Base-by-base conservation (phyloP, 2,797 vertebrate species). In the Danio tinwini region DNA sequence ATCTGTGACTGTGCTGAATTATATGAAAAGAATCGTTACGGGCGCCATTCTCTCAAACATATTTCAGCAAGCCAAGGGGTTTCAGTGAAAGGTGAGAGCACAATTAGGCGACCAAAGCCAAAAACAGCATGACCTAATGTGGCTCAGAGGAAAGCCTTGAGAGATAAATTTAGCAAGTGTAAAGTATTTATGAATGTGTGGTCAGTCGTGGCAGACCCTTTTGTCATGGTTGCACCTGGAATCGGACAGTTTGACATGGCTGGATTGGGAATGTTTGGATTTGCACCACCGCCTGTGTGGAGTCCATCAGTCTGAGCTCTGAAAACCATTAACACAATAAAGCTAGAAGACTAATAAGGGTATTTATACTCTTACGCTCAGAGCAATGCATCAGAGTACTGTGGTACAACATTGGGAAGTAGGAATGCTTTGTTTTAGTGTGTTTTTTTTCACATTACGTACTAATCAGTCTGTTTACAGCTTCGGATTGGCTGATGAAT, bases 61-160 rank as follows among this genome's bases (percentile, higher is more conserved):
- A 91, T 88, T 93, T 93, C 92, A 88, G 76, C 85, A 87, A 91
- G 89, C 37, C 61, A 16, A 42, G 0, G 8, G 29, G 49, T 64
- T 89, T 84, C 87, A 72, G 68, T 78, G 84, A 90, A 92, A 91
- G 87, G 87, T 88, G 85, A 86, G 86, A 86, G 72, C 74, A 83
- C 86, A 89, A 90, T 91, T 90, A 88, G 82, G 85, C 87, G 89
- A 90, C 82, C 90, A 90, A 91, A 92, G 91, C 89, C 81, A 82
- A 88, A 91, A 88, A 87, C 83, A 81, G 82, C 56, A 88, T 90
- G 91, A 93, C 88, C 85, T 88, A 21, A 87, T 81, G 85, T 88
- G 86, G 87, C 88, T 79, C 76, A 83, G 86, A 85, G 88, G 90
- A 91, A 86, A 83, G 84, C 84, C 85, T 90, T 87, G 87, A 86